These are phyloP conservation scores for Helicoverpa zea DNA, from an alignment of 1,140 invertebrate genomes.

Conservation along the genomic window DNA sequence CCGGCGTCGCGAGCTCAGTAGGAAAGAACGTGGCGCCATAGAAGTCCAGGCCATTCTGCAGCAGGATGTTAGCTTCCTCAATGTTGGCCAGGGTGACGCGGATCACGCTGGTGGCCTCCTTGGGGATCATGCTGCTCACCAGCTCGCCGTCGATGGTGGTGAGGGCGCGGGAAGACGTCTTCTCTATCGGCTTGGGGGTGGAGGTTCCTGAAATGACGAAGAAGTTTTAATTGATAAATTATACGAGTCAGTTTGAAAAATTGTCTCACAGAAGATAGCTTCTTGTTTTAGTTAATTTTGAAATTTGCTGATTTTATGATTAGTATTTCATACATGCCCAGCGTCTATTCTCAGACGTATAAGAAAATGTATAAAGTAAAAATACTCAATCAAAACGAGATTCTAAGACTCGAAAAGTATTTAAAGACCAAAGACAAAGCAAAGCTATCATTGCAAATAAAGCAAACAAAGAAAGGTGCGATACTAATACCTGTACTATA, in stretches of 20 bases:
- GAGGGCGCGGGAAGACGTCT: constrained; percentile 77
- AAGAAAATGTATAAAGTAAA: too few species aligned
- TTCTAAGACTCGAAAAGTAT: too few species aligned
- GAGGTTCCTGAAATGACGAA: constrained; percentile 68
- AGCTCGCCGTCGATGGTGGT: constrained; percentile 85
- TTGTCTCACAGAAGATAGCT: not conserved
- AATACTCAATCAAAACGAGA: too few species aligned
- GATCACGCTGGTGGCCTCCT: constrained; percentile 88
- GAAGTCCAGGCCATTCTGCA: constrained; percentile 94
- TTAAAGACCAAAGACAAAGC: too few species aligned
- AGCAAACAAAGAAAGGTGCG: constrained; percentile 19
- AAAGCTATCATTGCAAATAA: not conserved
- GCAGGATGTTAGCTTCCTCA: constrained; percentile 92
- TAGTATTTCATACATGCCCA: not conserved
- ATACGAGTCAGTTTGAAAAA: not conserved
- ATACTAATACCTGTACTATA: constrained; percentile 41
- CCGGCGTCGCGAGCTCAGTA: constrained; percentile 90
- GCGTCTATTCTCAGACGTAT: too few species aligned
- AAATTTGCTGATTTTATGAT: not conserved
- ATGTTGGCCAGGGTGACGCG: constrained; percentile 92
- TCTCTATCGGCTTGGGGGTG: constrained; percentile 76
- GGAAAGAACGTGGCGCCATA: constrained; percentile 95
- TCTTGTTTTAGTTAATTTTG: not conserved
- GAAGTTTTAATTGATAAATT: not conserved
- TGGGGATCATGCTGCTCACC: constrained; percentile 85